phyloP scores from a whole-genome alignment of 2,797 vertebrate species.

The Psittacula derbiana region DNA sequence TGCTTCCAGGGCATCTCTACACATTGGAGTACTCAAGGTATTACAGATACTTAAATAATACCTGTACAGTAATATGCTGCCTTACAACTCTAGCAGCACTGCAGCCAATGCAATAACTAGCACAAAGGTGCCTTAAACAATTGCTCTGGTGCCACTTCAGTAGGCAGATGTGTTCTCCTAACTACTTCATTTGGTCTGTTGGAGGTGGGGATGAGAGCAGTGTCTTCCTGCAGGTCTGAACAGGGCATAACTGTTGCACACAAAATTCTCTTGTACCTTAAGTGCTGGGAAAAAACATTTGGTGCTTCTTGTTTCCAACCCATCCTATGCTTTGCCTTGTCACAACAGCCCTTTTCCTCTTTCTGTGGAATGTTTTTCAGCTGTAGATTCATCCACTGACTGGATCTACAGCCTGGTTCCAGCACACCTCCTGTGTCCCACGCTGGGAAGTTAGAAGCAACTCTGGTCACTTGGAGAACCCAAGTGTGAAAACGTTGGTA shows the following conservation, averaged over 20 bases:
- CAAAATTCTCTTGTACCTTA: neutral
- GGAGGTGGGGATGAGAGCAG: neutral
- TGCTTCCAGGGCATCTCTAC: neutral
- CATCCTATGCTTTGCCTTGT: neutral
- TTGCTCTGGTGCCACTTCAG: neutral
- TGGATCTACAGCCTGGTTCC: neutral
- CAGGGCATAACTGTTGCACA: accelerated
- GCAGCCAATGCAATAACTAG: neutral
- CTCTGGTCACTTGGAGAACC: neutral
- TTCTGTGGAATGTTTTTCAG: neutral
- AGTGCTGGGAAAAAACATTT: neutral
- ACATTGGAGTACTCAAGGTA: neutral
- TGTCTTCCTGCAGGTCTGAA: neutral
- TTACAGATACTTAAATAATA: neutral
- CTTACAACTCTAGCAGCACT: neutral
- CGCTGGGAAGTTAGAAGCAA: neutral
- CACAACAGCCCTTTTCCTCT: neutral
- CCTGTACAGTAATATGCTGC: neutral
- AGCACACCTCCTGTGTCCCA: accelerated
- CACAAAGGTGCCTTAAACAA: neutral
- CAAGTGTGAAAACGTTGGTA: neutral
- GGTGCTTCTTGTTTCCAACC: neutral
- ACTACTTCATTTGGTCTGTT: neutral
- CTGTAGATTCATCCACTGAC: neutral
- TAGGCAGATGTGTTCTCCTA: neutral